Evolutionary conservation across 2,888 invertebrate species (phyloP), one percentile per base, ranked within the genome.

Genomic region (Agrypnus murinus): DNA sequence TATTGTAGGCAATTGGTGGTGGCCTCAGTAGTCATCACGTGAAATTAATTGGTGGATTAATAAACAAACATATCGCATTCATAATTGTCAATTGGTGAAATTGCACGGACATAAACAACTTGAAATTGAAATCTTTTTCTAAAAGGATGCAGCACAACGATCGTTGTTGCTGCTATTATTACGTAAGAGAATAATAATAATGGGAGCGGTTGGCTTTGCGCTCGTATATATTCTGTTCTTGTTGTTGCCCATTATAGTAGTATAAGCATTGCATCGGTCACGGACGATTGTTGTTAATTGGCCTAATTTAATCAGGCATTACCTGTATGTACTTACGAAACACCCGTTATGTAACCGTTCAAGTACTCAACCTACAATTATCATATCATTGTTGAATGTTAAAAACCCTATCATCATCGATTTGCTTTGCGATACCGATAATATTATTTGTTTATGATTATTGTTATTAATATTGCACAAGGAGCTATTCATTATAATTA

Each of bases 251-350:
- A 60, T 60, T 60, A 45, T 59, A 60, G 45, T 45, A 25, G 45
- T 45, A 25, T 25, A 60, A 53, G 38, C 36, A 63, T 64, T 64
- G 64, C 50, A 53, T 53, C 40, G 53, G 31, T 55, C 63, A 53
- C 17, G 50, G 65, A 40, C 57, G 34, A 57, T 57, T 31, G 65
- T 57, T 31, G 65, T 48, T 57, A 65, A 65, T 65, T 65, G 45
- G 34, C 57, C 65, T 57, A 57, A 57, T 65, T 65, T 65, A 38
- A 63, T 63, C 40, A 50, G 36, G 40, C 53, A 50, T 50, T 63
- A 50, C 63, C 63, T 38, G 63, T 53, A 40, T 38, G 63, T 53
- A 40, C 63, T 63, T 63, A 50, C 40, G 50, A 50, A 63, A 63
- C 53, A 62, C 34, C 38, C 50, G 63, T 50, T 63, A 63, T 50